phyloP scores from a whole-genome alignment of 2,113 vertebrate species.

The Mus spicilegus region DNA sequence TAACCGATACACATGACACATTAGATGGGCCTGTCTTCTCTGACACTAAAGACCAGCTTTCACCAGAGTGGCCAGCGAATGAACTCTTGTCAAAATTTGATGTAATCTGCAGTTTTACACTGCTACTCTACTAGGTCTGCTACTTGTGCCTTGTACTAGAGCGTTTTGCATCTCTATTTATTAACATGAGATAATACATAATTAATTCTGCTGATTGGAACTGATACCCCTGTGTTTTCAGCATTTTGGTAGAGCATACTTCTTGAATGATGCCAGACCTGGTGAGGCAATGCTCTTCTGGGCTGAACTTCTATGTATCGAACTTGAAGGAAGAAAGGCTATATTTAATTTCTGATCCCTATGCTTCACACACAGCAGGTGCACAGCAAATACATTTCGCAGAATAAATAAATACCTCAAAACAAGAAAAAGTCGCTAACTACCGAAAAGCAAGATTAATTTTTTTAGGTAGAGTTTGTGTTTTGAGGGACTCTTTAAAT shows the following conservation, averaged over 20 bases:
- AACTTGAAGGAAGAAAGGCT: not conserved
- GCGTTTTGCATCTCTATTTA: not conserved
- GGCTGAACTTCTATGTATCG: not conserved
- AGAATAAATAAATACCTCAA: not conserved
- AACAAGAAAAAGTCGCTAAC: not conserved
- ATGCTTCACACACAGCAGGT: not conserved
- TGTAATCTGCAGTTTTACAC: conserved; percentile 9
- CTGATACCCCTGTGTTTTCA: not conserved
- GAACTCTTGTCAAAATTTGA: not conserved
- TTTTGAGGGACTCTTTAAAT: not conserved
- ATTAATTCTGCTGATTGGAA: not conserved
- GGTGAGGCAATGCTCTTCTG: not conserved
- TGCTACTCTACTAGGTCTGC: not conserved
- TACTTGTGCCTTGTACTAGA: not conserved
- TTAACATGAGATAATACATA: not conserved
- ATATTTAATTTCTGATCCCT: not conserved
- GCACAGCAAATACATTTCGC: not conserved
- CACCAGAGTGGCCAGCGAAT: not conserved
- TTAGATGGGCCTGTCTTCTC: not conserved
- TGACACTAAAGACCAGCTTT: conserved; percentile 25
- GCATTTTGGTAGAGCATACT: not conserved
- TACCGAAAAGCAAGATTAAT: conserved; percentile 9
- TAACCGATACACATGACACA: not conserved
- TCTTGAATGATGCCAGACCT: not conserved
- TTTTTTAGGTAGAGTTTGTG: not conserved